phyloP scores from a whole-genome alignment of 2,888 invertebrate genomes.

The Macaria liturata region DNA sequence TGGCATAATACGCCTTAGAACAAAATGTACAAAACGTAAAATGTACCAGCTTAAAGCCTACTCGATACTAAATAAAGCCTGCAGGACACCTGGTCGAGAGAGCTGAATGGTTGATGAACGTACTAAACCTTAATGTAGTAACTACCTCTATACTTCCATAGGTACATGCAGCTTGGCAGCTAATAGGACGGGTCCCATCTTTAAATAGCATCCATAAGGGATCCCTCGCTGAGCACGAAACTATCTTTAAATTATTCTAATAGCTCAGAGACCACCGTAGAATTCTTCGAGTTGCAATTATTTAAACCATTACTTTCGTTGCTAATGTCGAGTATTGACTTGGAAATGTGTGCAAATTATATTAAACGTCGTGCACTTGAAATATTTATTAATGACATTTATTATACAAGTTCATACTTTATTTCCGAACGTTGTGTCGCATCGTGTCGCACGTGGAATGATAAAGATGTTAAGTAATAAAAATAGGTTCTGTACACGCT shows the following conservation, averaged over 20 bases:
- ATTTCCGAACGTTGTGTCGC: no score
- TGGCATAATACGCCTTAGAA: no score
- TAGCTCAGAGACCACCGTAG: slow-evolving; percentile 6
- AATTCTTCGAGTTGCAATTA: slow-evolving; percentile 9
- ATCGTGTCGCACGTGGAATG: no score
- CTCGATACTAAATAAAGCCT: no score
- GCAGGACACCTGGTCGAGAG: no score
- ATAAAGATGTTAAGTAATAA: background rate
- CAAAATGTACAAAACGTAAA: no score
- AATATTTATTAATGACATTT: slow-evolving; percentile 3
- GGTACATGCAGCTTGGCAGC: slow-evolving; percentile 4
- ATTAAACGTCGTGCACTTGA: slow-evolving; percentile 6
- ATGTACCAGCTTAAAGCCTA: no score
- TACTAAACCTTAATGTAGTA: no score
- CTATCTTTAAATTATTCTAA: slow-evolving; percentile 15
- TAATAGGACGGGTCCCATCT: slow-evolving; percentile 17
- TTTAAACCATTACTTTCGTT: slow-evolving; percentile 9
- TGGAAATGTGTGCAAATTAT: slow-evolving; percentile 14
- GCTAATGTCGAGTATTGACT: slow-evolving; percentile 13
- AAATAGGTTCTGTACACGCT: background rate
- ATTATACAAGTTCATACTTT: background rate
- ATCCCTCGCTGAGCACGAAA: background rate
- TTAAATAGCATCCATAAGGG: slow-evolving; percentile 8
- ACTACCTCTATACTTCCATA: no score
- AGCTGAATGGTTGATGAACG: no score